phyloP scores from a whole-genome alignment of 2,797 vertebrate species.

The Xiphorhynchus erythropygius region DNA sequence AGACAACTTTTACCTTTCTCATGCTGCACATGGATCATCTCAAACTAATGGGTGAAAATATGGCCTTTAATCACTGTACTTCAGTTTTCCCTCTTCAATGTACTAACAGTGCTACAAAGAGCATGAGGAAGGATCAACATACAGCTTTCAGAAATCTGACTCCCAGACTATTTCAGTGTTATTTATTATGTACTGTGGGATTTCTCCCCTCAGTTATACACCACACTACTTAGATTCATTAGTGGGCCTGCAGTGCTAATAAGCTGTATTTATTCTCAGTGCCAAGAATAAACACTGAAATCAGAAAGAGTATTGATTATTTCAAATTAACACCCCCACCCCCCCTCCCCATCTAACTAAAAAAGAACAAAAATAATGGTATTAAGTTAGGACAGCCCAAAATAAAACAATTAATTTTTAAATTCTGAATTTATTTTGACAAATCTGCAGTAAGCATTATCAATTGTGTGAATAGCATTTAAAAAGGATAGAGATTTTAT shows the following conservation, averaged over 20 bases:
- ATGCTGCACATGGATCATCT: not conserved
- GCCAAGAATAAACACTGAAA: not conserved
- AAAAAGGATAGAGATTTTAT: not conserved
- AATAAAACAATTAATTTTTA: not conserved
- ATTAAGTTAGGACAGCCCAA: not conserved
- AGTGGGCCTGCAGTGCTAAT: not conserved
- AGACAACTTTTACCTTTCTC: not conserved
- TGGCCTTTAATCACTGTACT: not conserved
- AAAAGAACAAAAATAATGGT: not conserved
- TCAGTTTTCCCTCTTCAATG: not conserved
- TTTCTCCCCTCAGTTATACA: not conserved
- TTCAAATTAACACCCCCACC: not conserved
- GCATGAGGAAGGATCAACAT: not conserved
- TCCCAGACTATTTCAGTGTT: not conserved
- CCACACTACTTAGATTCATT: not conserved
- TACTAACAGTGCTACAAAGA: not conserved
- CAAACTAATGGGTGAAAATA: constrained; percentile 7
- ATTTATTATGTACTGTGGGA: not conserved
- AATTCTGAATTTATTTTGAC: constrained; percentile 26
- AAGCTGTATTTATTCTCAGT: not conserved
- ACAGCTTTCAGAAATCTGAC: not conserved
- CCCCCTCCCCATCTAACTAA: fast-evolving
- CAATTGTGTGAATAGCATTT: not conserved
- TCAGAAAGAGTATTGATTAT: not conserved
- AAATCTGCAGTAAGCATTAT: constrained; percentile 3